These are phyloP conservation scores for Anastrepha obliqua DNA, from an alignment of 1,140 invertebrate genomes.

Conservation along the genomic window DNA sequence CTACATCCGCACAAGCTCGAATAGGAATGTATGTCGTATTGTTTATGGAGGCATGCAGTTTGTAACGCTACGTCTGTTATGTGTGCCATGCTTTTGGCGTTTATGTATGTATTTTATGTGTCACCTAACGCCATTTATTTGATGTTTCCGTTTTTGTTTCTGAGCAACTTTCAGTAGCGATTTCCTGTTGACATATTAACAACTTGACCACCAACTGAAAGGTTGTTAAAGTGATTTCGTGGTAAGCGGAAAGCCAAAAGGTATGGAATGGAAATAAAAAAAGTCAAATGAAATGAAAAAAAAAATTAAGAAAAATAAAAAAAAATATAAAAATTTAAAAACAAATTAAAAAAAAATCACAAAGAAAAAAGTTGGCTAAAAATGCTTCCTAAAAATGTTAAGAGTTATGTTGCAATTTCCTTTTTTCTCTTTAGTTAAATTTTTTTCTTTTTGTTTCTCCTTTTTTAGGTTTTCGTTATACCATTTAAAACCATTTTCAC, in stretches of 20 bases:
- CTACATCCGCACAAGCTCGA: no score
- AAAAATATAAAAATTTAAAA: neutral
- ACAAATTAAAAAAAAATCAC: no score
- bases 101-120: slow-evolving; percentile 12
- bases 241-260: neutral
- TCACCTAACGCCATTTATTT: slow-evolving; percentile 16
- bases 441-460: no score
- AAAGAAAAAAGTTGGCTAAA: neutral
- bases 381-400: neutral
- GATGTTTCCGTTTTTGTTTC: neutral
- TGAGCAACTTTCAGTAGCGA: neutral
- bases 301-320: neutral
- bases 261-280: neutral
- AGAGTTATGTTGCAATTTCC: neutral
- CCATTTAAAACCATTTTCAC: neutral
- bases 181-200: slow-evolving; percentile 41
- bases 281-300: neutral
- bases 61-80: neutral
- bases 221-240: slow-evolving; percentile 24
- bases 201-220: slow-evolving; percentile 25
- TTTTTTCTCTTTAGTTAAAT: neutral
- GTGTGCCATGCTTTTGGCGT: neutral
- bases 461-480: neutral
- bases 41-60: neutral
- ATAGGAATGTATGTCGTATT: no score